A percentile compares a stretch with the other conserved stretches of the same genome.
These are phyloP conservation scores for Pyrochroa serraticornis DNA, from an alignment of 2,888 invertebrate genomes.

Conservation along the genomic window DNA sequence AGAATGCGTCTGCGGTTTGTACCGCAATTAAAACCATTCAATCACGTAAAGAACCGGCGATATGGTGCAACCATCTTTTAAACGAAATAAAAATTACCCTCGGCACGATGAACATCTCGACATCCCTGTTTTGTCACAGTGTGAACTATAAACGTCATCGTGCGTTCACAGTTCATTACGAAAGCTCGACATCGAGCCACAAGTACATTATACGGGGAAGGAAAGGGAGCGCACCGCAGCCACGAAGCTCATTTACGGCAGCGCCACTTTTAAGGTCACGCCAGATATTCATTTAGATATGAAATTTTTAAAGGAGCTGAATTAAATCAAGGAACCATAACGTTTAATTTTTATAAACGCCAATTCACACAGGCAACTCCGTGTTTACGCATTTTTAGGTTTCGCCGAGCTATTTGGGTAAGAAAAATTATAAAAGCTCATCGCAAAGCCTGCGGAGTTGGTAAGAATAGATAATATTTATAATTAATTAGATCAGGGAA, in stretches of 20 bases:
- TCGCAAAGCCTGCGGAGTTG: slow-evolving; percentile 13
- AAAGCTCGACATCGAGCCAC: slow-evolving; percentile 32
- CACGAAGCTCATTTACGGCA: slow-evolving; percentile 37
- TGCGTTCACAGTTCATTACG: slow-evolving; percentile 49
- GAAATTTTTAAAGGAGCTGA: slow-evolving; percentile 36
- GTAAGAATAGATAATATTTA: slow-evolving; percentile 23
- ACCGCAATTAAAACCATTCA: slow-evolving; percentile 17
- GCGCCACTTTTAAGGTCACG: slow-evolving; percentile 45
- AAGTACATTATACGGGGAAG: slow-evolving; percentile 21
- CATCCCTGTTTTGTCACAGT: slow-evolving; percentile 35
- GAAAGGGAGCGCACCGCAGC: slow-evolving; percentile 33
- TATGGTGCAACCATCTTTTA: background rate
- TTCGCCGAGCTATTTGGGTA: slow-evolving; percentile 16
- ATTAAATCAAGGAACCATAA: slow-evolving; percentile 36
- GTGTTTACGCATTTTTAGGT: slow-evolving; percentile 33
- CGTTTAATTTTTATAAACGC: slow-evolving; percentile 36
- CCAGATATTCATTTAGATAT: slow-evolving; percentile 47
- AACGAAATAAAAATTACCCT: slow-evolving; percentile 9
- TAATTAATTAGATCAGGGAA: slow-evolving; percentile 26
- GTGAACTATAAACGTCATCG: slow-evolving; percentile 46
- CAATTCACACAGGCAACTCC: slow-evolving; percentile 24
- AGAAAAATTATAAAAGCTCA: slow-evolving; percentile 22
- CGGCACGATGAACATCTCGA: slow-evolving; percentile 4
- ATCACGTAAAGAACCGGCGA: slow-evolving; percentile 9
- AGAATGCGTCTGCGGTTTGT: slow-evolving; percentile 20